These are phyloP conservation scores for Eumaeus atala DNA, from an alignment of 1,140 invertebrate genomes.

Conservation along the genomic window DNA sequence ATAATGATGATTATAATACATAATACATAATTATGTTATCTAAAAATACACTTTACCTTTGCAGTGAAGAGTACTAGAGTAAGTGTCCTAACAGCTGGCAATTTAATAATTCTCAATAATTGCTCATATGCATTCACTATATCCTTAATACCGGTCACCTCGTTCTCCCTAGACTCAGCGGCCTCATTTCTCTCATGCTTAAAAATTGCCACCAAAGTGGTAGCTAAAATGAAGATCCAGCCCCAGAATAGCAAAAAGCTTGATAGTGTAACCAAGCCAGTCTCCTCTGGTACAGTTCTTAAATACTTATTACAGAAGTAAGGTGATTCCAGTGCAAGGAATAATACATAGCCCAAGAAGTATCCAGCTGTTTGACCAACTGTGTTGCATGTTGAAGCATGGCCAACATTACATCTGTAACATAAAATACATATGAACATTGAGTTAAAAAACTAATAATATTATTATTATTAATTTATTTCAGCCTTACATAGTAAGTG, in stretches of 20 bases:
- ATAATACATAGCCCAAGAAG: conserved; percentile 97
- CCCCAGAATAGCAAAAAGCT: conserved; percentile 98
- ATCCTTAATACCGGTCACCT: conserved; percentile 58
- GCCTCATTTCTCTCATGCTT: conserved; percentile 85
- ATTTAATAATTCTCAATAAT: conserved; percentile 87
- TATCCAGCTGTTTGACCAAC: conserved; percentile 98
- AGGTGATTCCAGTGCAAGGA: conserved; percentile 96
- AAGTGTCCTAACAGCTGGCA: conserved; percentile 86
- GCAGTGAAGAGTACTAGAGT: conserved; percentile 90
- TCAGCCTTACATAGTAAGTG: too few species aligned
- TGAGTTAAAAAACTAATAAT: not conserved
- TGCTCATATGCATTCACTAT: conserved; percentile 89
- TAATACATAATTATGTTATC: too few species aligned
- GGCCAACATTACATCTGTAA: conserved; percentile 93
- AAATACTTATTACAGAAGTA: conserved; percentile 97
- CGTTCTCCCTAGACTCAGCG: conserved; percentile 32
- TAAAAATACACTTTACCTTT: conserved; percentile 79
- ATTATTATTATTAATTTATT: too few species aligned
- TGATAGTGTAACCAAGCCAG: conserved; percentile 89
- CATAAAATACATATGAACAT: conserved; percentile 11
- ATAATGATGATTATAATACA: too few species aligned
- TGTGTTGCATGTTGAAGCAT: conserved; percentile 98
- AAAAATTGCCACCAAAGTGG: conserved; percentile 91
- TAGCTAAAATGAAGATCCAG: conserved; percentile 91
- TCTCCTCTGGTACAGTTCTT: conserved; percentile 79